Evolutionary conservation across 2,113 vertebrate species (phyloP).

Genomic region (Cygnus buccinator): DNA sequence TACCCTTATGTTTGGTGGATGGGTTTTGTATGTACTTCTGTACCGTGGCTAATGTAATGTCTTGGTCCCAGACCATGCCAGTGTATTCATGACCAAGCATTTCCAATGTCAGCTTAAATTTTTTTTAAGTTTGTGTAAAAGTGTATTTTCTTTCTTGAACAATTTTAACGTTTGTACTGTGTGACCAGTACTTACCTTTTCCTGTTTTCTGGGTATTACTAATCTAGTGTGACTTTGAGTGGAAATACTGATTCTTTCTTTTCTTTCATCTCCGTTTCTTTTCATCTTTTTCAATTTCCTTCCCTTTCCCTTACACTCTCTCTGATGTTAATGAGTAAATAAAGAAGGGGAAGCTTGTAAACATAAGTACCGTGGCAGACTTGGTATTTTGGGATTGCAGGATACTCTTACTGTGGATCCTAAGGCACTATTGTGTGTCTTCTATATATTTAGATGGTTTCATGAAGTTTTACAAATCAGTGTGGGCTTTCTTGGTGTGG

Average conservation of each 20-base stretch:
- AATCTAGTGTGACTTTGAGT: neutral
- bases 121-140: neutral
- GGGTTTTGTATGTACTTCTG: neutral
- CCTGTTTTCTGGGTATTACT: neutral
- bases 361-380: neutral
- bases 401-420: neutral
- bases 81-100: neutral
- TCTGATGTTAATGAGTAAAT: neutral
- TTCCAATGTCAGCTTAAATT: neutral
- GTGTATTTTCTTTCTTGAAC: neutral
- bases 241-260: neutral
- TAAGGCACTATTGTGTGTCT: neutral
- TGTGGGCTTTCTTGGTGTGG: neutral
- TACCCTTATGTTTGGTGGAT: neutral
- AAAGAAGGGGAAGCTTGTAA: neutral
- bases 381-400: neutral
- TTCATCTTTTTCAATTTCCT: neutral
- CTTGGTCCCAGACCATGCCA: neutral
- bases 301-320: neutral
- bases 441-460: neutral
- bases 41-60: neutral
- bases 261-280: neutral
- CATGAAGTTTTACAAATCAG: neutral
- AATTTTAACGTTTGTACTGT: neutral
- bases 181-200: neutral